Evolutionary conservation across 1,140 invertebrate genomes (phyloP), one percentile per base, ranked within the genome.

Genomic region (Cotesia glomerata): DNA sequence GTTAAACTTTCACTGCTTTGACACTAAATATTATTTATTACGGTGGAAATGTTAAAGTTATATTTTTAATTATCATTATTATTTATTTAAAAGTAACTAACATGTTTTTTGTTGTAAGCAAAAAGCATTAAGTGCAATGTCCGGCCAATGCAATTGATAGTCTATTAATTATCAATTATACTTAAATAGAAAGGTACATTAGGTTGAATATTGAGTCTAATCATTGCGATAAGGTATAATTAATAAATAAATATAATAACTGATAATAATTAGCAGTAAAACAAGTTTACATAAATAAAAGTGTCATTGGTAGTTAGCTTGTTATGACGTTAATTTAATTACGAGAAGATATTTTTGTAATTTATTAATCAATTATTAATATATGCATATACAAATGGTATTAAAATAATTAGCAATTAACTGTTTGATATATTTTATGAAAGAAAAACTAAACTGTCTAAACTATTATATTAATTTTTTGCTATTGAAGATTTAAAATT

Each of bases 101-200:
- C 14, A 56, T 35, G 26, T 13, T 54, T 68, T 56, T 54, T 56
- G 61, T 14, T 51, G 18, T 45, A 34, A 66, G n/a, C 61, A 52
- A 69, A 74, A 72, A 69, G 72, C 75, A 78, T 71, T 61, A 73
- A 68, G 79, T 80, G 82, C 79, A 81, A 84, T 83, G 80, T 81
- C 77, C 79, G 80, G 78, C 77, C 78, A 83, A 84, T 83, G 82
- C 82, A 84, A 83, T 84, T 77, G 70, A 72, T 77, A 74, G 63
- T 67, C 65, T 56, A 35, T 51, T 68, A 66, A 32, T 66, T 51
- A 32, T 56, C 34, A 68, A 68, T 34, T 5, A 56, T 54, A 56
- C 18, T 54, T 56, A 56, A 26, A 56, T 51, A 54, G n/a, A 56
- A 56, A 54, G 11, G 35, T 13, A 34, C 35, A 13, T 54, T 62